Conservation (phyloP, 1,140 invertebrate species). For the roundworm (Caenorhabditis elegans) region WBcel235 BX284602.5:11213001-11213500, state of each 20-base stretch:
- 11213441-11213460: background rate
- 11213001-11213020: background rate
- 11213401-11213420: background rate
- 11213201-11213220: no score
- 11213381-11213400: background rate
- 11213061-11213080: no score
- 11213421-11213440: background rate
- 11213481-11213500: constrained; percentile 13
- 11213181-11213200: no score
- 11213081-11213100: background rate
- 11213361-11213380: background rate
- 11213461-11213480: background rate
- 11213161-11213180: no score
- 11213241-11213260: no score
- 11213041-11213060: no score
- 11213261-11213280: no score
- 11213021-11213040: no score
- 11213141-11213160: no score
- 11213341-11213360: background rate
- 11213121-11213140: background rate
- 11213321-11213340: background rate
- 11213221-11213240: no score
- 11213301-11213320: background rate
- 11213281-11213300: no score
- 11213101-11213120: background rate